Evolutionary conservation across 2,888 invertebrate genomes (phyloP), one percentile per base, ranked within the genome.

Genomic region (Magallana nippona): DNA sequence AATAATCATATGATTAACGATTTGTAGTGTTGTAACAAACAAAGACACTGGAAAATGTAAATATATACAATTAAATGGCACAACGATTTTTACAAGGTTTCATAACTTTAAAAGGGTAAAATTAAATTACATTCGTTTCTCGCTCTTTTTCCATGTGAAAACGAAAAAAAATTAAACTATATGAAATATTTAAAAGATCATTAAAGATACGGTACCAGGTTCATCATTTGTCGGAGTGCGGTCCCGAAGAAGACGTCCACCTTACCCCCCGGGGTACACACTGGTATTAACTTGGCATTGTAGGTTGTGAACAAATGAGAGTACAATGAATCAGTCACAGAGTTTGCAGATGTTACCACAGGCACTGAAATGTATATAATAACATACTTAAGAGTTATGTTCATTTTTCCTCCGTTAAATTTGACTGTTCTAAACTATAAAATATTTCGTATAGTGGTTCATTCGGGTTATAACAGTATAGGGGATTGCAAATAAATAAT

Each of bases 201-300:
- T 27, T 27, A 27, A 27, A 27, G 27, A 1, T 19, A 10, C 13
- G 44, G 81, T 85, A 89, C 89, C 82, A 89, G 57, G 55, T 89
- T 88, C 83, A 89, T 87, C 11, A 89, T 82, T 60, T 89, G 89
- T 77, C 89, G 55, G 15, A 89, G 87, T 0, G 88, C 88, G 19
- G 87, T 71, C 57, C 87, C 86, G 71, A 89, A 71, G 10, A 77
- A 84, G 13, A 88, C 83, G 5, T 86, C 86, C 3, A 89, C 89
- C 32, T 88, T 89, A 10, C 77, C 81, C 1, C 86, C 86, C 15
- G 57, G 63, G 11, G 62, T 27, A 84, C 89, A 89, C 22, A 87
- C 78, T 15, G 89, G 89, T 55, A 89, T 55, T 17, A 89, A 83
- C 57, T 82, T 80, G 1, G 79, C 55, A 60, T 83, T 86, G 78